These are phyloP conservation scores for Drosophila prolongata DNA, from an alignment of 2,888 invertebrate species.

Conservation along the genomic window DNA sequence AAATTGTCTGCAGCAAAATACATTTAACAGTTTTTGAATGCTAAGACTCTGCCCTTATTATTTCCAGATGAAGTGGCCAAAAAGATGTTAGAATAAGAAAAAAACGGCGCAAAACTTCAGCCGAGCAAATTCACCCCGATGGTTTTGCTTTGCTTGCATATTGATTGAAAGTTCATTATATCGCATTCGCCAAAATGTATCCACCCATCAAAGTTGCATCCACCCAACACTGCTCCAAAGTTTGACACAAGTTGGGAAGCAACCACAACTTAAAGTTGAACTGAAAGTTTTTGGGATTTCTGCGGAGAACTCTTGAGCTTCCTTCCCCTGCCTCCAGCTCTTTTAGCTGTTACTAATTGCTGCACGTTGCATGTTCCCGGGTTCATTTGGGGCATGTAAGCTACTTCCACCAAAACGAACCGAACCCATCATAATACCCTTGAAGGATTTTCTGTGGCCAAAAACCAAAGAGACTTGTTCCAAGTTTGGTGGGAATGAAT, in stretches of 20 bases:
- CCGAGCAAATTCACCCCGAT: constrained; percentile 7
- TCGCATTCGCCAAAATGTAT: constrained; percentile 20
- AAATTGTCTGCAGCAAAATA: background rate
- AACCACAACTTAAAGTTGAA: constrained; percentile 37
- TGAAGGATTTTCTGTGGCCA: constrained; percentile 55
- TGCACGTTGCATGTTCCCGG: constrained; percentile 40
- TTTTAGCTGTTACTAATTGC: constrained; percentile 64
- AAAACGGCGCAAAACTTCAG: constrained; percentile 10
- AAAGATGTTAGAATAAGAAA: constrained; percentile 20
- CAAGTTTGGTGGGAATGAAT: constrained; percentile 46
- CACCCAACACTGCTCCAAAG: constrained; percentile 3
- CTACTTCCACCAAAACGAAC: constrained; percentile 13
- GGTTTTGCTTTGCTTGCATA: constrained; percentile 21
- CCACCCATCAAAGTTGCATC: constrained; percentile 30
- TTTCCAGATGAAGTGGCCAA: constrained; percentile 5
- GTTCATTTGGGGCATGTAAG: constrained; percentile 57
- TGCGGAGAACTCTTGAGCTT: constrained; percentile 45
- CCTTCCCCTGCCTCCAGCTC: background rate
- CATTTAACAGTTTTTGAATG: background rate
- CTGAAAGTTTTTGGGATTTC: constrained; percentile 24
- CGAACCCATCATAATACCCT: constrained; percentile 65
- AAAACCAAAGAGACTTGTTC: constrained; percentile 13
- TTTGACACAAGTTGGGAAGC: constrained; percentile 17
- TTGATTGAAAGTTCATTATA: constrained; percentile 42
- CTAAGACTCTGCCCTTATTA: background rate